Base-by-base conservation (phyloP, 64 coral and sea anemone species). In the Stylophora pistillata region DNA sequence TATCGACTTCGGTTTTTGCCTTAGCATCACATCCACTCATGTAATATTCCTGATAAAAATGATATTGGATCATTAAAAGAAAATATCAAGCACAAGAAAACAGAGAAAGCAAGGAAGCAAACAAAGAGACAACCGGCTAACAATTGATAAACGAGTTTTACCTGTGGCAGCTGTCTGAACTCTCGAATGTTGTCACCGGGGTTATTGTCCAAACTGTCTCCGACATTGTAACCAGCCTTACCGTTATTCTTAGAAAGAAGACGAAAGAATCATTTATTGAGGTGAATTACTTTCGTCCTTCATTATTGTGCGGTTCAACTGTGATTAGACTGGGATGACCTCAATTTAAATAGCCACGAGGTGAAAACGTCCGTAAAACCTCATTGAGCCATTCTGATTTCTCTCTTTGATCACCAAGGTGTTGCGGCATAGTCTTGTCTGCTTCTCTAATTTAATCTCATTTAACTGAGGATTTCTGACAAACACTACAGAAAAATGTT, bases 151-250 rank as follows among this genome's bases (percentile, higher is more conserved):
- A 54, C 1, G 72, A 33, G 15, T 16, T 74, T 20, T 69, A 84
- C 80, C 80, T 26, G 53, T 70, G 80, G 80, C 9, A 84, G 31
- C 34, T 84, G 80, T 84, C 80, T 84, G 20, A 69, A 84, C 34
- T 84, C 80, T 70, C 14, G 61, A 41, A 84, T 84, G 10, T 84
- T 84, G 30, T 84, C 80, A 27, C 80, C 80, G 15, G 80, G 80
- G 13, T 84, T 84, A 63, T 13, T 69, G 31, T 84, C 80, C 61
- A 69, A 70, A 10, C 53, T 84, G 61, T 84, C 80, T 53, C 80
- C 80, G 25, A 84, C 80, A 53, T 84, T 84, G 23, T 84, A 84
- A 26, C 80, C 80, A 53, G 61, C 60, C 20, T 84, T 84, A 25
- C 80, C 80, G 37, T 84, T 84, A 70, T 84, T 84, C 80, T 84